Base-by-base conservation (phyloP, 2,113 vertebrate species). In the Electrona antarctica region DNA sequence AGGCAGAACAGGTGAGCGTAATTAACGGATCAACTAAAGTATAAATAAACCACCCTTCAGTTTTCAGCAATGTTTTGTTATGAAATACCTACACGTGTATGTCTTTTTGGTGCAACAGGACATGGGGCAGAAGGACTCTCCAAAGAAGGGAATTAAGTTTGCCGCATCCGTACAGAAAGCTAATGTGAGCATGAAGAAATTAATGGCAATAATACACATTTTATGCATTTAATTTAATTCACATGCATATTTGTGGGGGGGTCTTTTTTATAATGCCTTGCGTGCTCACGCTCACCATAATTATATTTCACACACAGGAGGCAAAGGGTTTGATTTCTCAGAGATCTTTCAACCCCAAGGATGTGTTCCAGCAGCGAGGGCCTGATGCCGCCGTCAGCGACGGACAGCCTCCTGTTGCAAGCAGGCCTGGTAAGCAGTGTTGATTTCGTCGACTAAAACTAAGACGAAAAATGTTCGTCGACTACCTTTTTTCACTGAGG, bases 351-450 rank as follows among this genome's bases (percentile, higher is more conserved):
- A 95, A 97, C 67, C 94, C 96, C 2, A 92, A 95, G 0, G 96
- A 98, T 41, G 82, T 97, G 54, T 98, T 99, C 87, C 93, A 81
- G 71, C 94, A 97, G 76, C 92, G 73, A 82, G 95, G 97, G 89
- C 91, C 84, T 78, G 91, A 89, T 0, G 64, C 80, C n/a, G 84
- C 92, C 0, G 80, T 48, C 2, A 79, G 72, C 0, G 2, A 60
- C 0, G 59, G 28, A 55, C 1, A 8, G 3, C 62, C 64, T 0
- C 0, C 78, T 0, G 11, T 79, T 29, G 78, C 72, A 1, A 21
- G 87, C 7, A 92, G 90, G 78, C 21, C 21, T 21, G 21, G 21
- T 21, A 21, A 1, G 21, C 21, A 21, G 1, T 21, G 21, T 21
- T 21, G 21, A 1, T 21, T 21, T 21, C 2, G 21, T 21, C 21